Evolutionary conservation across 2,797 vertebrate species (phyloP), one percentile per base, ranked within the genome.

Genomic region (Darevskia mixta): DNA sequence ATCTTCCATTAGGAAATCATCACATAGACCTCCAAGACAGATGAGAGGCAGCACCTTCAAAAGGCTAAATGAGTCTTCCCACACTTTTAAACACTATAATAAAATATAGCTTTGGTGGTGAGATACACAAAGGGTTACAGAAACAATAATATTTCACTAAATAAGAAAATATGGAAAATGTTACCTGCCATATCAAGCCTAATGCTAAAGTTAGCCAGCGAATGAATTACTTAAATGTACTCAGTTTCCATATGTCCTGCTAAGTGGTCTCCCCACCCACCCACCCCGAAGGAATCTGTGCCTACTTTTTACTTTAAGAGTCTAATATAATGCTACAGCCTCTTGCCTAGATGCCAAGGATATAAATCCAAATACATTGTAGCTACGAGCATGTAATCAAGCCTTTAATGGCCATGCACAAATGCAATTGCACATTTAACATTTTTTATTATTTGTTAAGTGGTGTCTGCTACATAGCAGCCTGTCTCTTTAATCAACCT

Each of bases 331-430:
- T 64, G 25, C 79, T 88, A 20, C 29, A 77, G 49, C 79, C 87
- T 90, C 76, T 85, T 85, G 83, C 2, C 9, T 93, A 35, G 89
- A 71, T 1, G 1, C 71, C 55, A 86, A n/a, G n/a, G 73, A 29
- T 69, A 92, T 25, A 8, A 93, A 90, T 79, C 61, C 75, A 71
- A 43, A 89, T 77, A 90, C 84, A 94, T 88, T 90, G 43, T 83
- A 92, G 77, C 3, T 94, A 55, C 88, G 88, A 87, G 2, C 27
- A 32, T 86, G 66, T 2, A 78, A 83, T 79, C 41, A 41, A 83
- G 23, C 0, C 0, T 85, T 92, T 87, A 90, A 91, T 80, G 71
- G 38, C 58, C 27, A 81, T 81, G 3, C 7, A 87, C 38, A 91
- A 88, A 90, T 80, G 79, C 87, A 11, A 61, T 81, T 90, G 88